Conservation (phyloP, 1,140 invertebrate species). For the Trichonephila clavipes region DNA sequence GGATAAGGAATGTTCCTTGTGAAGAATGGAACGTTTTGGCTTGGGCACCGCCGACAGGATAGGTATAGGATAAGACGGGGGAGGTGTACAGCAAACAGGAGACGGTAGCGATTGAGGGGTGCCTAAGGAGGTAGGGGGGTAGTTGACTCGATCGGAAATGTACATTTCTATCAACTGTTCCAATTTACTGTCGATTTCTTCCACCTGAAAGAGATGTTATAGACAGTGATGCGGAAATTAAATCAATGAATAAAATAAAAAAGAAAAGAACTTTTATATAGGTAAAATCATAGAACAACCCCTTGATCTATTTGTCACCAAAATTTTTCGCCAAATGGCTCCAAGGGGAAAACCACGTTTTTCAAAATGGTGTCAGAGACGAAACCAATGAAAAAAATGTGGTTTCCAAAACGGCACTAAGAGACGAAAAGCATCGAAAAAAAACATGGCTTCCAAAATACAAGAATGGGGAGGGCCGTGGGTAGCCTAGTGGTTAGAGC, state of each 20-base stretch:
- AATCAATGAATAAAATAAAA: background rate
- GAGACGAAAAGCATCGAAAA: too few species aligned
- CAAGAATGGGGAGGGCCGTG: too few species aligned
- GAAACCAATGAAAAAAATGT: too few species aligned
- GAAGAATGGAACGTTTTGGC: conserved; percentile 67
- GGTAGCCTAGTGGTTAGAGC: too few species aligned
- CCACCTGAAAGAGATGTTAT: conserved; percentile 86
- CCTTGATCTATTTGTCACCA: too few species aligned
- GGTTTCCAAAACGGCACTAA: too few species aligned
- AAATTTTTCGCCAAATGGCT: too few species aligned
- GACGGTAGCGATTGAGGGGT: conserved; percentile 66
- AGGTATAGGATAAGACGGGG: conserved; percentile 78
- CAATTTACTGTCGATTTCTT: conserved; percentile 95
- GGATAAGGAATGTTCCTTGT: conserved; percentile 62
- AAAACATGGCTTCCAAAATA: too few species aligned
- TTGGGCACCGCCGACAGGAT: conserved; percentile 66
- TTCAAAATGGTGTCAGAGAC: too few species aligned
- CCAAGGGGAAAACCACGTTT: too few species aligned
- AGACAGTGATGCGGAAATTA: background rate
- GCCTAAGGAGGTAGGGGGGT: conserved; percentile 2
- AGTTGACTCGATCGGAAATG: conserved; percentile 86
- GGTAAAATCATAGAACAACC: too few species aligned
- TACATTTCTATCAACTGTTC: conserved; percentile 96
- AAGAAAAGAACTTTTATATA: background rate
- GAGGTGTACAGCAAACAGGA: conserved; percentile 75